Percentiles rank a stretch among this genome's conserved stretches.
phyloP scores from a whole-genome alignment of 2,797 vertebrate genomes.

The Rhynchotus rufescens region DNA sequence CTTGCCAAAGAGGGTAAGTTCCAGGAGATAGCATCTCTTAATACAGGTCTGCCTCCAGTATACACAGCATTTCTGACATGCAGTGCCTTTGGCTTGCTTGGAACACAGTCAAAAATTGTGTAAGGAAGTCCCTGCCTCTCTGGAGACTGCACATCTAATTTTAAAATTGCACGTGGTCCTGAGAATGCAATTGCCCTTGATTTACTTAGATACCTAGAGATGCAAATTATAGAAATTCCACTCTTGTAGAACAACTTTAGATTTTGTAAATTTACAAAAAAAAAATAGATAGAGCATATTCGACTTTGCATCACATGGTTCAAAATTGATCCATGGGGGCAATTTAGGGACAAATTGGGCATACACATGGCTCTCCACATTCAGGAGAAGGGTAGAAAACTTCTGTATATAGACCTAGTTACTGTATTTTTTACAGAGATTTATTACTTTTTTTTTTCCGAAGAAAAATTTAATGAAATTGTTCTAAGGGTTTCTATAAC shows the following conservation, averaged over 20 bases:
- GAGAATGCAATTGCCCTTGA: not conserved
- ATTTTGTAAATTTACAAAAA: not conserved
- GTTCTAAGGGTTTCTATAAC: not conserved
- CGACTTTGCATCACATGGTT: not conserved
- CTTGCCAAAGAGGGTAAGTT: not conserved
- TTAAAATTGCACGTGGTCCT: not conserved
- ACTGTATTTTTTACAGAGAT: not conserved
- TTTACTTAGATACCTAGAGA: not conserved
- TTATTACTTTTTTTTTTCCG: not conserved
- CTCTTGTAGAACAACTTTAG: not conserved
- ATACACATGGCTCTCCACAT: accelerated
- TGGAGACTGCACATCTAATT: not conserved
- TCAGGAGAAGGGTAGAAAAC: not conserved
- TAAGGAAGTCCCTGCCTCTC: not conserved
- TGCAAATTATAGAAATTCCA: not conserved
- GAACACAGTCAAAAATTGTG: not conserved
- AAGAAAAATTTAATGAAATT: not conserved
- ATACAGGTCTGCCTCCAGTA: not conserved
- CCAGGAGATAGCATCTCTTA: not conserved
- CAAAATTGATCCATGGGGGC: not conserved
- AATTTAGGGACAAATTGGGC: not conserved
- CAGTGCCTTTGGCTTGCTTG: not conserved
- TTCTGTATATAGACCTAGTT: not conserved
- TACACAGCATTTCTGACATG: not conserved
- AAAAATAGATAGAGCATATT: not conserved